Conservation (phyloP, 2,797 vertebrate genomes). For the Melanotaenia pygmaea region DNA sequence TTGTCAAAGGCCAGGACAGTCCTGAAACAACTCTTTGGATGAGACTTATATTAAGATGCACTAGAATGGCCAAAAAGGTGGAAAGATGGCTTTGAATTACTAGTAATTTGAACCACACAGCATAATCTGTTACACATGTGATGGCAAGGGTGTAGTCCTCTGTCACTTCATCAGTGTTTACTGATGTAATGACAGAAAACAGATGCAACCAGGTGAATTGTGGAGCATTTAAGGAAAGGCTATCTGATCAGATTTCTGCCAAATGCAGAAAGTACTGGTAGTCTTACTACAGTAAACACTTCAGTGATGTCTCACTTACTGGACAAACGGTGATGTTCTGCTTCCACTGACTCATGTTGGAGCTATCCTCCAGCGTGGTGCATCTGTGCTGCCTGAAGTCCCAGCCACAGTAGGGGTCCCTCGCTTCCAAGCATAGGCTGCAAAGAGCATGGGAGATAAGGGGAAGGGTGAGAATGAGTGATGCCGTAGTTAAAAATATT, state of each 20-base stretch:
- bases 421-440: constrained; percentile 92
- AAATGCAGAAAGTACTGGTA: background rate
- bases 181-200: background rate
- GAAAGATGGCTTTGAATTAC: background rate
- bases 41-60: background rate
- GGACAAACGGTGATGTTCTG: constrained; percentile 97
- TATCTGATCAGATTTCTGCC: background rate
- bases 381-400: constrained; percentile 92
- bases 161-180: background rate
- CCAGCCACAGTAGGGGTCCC: constrained; percentile 98
- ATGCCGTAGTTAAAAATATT: background rate
- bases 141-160: too few relatives aligned
- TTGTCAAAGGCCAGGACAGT: background rate
- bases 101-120: background rate
- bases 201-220: background rate
- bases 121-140: background rate
- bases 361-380: constrained; percentile 95
- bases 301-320: constrained; percentile 75
- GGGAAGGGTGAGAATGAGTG: background rate
- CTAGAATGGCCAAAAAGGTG: background rate
- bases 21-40: background rate
- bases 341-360: constrained; percentile 98
- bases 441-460: constrained; percentile 15
- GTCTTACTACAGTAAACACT: background rate
- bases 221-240: background rate